These are phyloP conservation scores for Psephotus haematonotus DNA, from an alignment of 2,113 vertebrate species.

Conservation along the genomic window DNA sequence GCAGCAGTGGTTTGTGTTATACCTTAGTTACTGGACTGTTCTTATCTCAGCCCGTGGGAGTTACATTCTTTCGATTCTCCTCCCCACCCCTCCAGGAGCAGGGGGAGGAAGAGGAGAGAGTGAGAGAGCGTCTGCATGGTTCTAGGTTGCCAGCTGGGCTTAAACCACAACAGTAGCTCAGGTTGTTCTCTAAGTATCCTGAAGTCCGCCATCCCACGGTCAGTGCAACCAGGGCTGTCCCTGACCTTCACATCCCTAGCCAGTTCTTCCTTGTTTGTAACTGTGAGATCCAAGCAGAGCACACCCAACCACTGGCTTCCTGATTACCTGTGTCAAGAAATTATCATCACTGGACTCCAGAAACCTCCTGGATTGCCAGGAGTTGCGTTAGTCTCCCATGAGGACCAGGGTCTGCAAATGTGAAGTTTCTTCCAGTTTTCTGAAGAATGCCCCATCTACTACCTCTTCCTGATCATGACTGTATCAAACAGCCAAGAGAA, in stretches of 20 bases:
- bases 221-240: not conserved
- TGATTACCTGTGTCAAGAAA: not conserved
- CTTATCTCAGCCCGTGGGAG: too few relatives aligned
- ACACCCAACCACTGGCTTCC: not conserved
- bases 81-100: too few relatives aligned
- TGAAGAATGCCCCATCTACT: not conserved
- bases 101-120: too few relatives aligned
- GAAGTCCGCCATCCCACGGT: not conserved
- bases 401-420: not conserved
- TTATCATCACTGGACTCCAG: not conserved
- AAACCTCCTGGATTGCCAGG: not conserved
- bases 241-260: not conserved
- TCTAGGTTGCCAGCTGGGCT: too few relatives aligned
- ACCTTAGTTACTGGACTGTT: too few relatives aligned
- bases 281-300: not conserved
- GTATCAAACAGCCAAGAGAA: not conserved
- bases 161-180: not conserved
- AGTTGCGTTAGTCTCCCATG: not conserved
- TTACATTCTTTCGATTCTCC: too few relatives aligned
- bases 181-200: not conserved
- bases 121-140: too few relatives aligned
- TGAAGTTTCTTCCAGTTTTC: not conserved
- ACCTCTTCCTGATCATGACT: not conserved
- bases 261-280: not conserved
- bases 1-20: too few relatives aligned